These are phyloP conservation scores for Rhopilema esculentum DNA, from an alignment of 30 jellyfish, hydroid and myxozoan species.

Conservation along the genomic window DNA sequence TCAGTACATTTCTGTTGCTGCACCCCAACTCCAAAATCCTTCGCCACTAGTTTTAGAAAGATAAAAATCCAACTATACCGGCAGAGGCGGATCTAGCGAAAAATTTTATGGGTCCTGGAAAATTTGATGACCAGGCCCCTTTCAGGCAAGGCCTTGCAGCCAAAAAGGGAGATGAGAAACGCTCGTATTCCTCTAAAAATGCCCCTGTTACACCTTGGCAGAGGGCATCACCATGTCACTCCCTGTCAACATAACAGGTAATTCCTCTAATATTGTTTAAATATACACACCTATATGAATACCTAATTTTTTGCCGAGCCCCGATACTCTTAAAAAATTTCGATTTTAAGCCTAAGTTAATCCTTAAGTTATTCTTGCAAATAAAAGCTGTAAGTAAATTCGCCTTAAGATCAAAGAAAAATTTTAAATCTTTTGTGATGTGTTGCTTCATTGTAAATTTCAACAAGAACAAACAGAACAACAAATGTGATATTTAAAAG, in stretches of 20 bases:
- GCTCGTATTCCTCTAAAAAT: not conserved
- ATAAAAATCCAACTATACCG: not conserved
- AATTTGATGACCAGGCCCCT: not conserved
- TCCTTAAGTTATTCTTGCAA: conserved; percentile 10
- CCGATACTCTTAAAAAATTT: conserved; percentile 2
- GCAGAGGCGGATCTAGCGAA: not conserved
- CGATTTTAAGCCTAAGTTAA: conserved; percentile 11
- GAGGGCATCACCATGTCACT: not conserved
- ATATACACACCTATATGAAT: conserved; percentile 3
- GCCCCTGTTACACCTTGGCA: not conserved
- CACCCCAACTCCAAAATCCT: not conserved
- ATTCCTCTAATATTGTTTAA: not conserved
- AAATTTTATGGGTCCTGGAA: not conserved
- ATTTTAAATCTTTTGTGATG: conserved; percentile 7
- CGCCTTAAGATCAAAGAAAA: conserved; percentile 16
- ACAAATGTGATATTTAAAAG: conserved; percentile 1
- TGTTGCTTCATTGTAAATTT: not conserved
- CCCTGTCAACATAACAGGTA: not conserved
- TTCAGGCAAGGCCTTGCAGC: not conserved
- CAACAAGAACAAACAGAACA: not conserved
- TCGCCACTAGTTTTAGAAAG: not conserved
- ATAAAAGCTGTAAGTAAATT: conserved; percentile 8
- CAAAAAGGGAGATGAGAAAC: not conserved
- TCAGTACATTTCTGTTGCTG: not conserved
- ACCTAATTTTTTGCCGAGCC: conserved; percentile 26